A percentile compares a stretch with the other conserved stretches of the same genome.
phyloP scores from a whole-genome alignment of 2,797 vertebrate genomes.

The Pseudochirops cupreus region DNA sequence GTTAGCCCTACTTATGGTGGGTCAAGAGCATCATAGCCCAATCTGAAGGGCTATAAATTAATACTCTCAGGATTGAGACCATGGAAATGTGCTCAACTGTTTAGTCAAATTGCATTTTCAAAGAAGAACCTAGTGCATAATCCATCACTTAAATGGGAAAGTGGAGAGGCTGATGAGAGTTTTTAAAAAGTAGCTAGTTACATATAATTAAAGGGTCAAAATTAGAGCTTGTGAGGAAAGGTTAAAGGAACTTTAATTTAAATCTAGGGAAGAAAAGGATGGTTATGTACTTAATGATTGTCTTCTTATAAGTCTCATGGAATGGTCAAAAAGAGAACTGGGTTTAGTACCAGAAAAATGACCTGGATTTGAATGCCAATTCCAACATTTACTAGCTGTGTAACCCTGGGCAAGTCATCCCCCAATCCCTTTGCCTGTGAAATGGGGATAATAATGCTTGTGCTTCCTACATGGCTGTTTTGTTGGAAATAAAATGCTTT shows the following conservation, averaged over 20 bases:
- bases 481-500: not conserved
- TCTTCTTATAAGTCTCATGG: not conserved
- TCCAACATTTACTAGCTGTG: not conserved
- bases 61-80: not conserved
- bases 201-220: not conserved
- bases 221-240: not conserved
- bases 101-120: not conserved
- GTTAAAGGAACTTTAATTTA: not conserved
- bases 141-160: not conserved
- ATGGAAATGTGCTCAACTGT: not conserved
- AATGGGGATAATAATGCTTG: not conserved
- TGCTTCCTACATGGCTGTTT: not conserved
- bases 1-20: not conserved
- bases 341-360: not conserved
- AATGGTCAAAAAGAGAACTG: not conserved
- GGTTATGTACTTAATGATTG: not conserved
- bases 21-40: not conserved
- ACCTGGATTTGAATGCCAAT: not conserved
- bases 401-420: not conserved
- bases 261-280: not conserved
- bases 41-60: not conserved
- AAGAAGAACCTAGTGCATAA: not conserved
- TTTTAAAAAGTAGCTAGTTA: not conserved
- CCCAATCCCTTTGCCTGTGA: not conserved
- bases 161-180: not conserved